phyloP scores from a whole-genome alignment of 2,797 vertebrate species.

The Okamejei kenojei region DNA sequence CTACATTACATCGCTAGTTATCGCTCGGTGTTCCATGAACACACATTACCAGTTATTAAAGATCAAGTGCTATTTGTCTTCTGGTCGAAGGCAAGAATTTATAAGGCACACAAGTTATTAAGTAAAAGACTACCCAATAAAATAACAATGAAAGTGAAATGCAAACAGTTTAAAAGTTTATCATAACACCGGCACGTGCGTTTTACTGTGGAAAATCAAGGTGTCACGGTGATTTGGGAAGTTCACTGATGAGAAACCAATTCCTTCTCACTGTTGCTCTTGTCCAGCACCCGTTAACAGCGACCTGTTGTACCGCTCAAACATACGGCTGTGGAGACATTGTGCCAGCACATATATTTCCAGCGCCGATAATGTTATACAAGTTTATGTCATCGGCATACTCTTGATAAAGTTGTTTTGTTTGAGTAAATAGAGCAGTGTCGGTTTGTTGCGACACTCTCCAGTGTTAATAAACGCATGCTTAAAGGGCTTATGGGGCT shows the following conservation, averaged over 20 bases:
- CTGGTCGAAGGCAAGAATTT: background rate
- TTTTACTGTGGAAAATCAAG: conserved; percentile 45
- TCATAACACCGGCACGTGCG: conserved; percentile 49
- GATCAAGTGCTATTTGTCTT: conserved; percentile 1
- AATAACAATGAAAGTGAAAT: background rate
- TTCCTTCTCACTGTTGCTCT: conserved; percentile 47
- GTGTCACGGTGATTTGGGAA: conserved; percentile 52
- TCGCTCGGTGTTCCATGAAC: background rate
- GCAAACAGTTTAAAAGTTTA: conserved; percentile 35
- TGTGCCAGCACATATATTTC: too few species aligned
- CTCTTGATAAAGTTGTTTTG: background rate
- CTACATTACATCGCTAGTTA: background rate
- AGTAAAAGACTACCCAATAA: background rate
- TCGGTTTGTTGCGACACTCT: background rate
- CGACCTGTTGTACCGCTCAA: background rate
- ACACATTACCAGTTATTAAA: background rate
- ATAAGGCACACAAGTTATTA: background rate
- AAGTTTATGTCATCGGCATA: too few species aligned
- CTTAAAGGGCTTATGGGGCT: background rate
- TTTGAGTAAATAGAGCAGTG: background rate
- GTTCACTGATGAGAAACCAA: conserved; percentile 51
- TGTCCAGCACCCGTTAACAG: conserved; percentile 22
- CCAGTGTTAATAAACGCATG: background rate
- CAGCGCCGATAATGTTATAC: background rate
- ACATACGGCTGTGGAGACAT: background rate